Evolutionary conservation across 1,140 invertebrate species (phyloP), one percentile per base, ranked within the genome.

Genomic region (Halesus radiatus): DNA sequence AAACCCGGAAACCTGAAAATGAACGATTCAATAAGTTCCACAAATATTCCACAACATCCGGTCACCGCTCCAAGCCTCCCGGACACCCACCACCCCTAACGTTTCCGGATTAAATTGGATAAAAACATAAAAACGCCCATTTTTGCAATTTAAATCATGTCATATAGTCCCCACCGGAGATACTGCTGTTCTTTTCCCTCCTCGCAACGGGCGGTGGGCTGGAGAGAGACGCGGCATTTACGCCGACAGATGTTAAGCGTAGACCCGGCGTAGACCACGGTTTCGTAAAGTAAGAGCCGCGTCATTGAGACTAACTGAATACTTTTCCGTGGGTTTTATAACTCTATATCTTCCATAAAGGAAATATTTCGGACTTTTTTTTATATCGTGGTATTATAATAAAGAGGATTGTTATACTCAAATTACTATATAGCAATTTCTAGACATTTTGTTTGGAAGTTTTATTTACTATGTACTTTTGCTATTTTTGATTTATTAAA

Each of bases 61-160:
- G 58, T 32, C 23, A 32, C 23, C 52, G 23, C 54, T 32, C 7
- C 22, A 13, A 16, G 16, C n/a, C 26, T n/a, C 18, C 75, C 22
- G 6, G 0, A 37, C 60, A 15, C 75, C 58, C 54, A 13, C 56
- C 7, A 1, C 74, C 29, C 72, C 16, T 18, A 16, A 22, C 52
- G 72, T 56, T 58, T 75, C 77, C 79, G 83, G 84, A 84, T 85
- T 85, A 85, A 85, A 86, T 86, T 85, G 84, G 83, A 86, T 85
- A 85, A 85, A 86, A 86, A 87, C 83, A 84, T 85, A 86, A 87
- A 87, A 87, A 86, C 86, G 86, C 86, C 86, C 85, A 85, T 86
- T 86, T 86, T 85, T 86, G 86, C 85, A 86, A 87, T 87, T 87
- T 87, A 87, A 87, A 86, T 86, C 85, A 87, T 86, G 82, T 74